Base-by-base conservation (phyloP, 2,113 vertebrate genomes). In the Oryzias javanicus region DNA sequence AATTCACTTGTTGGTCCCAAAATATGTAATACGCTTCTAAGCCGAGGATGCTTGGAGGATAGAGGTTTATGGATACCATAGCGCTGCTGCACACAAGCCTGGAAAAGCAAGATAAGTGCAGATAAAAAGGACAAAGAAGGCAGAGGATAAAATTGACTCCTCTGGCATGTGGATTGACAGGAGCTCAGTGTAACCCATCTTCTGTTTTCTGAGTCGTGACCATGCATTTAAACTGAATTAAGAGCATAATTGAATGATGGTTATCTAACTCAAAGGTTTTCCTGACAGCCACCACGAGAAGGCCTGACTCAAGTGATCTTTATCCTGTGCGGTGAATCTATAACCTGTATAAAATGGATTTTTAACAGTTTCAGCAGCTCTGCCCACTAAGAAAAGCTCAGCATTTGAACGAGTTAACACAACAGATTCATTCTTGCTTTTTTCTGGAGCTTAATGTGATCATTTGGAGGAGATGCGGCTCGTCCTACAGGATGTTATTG, bases 301-400 rank as follows among this genome's bases (percentile, higher is more conserved):
- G 27, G 71, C 61, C 70, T 84, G 59, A 83, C 70, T 84, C 70
- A 70, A 35, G 25, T 66, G 60, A 79, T 80, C 71, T 74, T 72
- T 72, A 25, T 75, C 54, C 13, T 74, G 55, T 46, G 54, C 72
- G 42, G 49, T 44, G 65, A 62, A 68, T 69, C 51, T 40, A 42
- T 78, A 75, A 73, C 59, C 70, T 66, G 49, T 45, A 18, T 1
- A 15, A 40, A 61, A 64, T 59, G 50, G 55, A 73, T 78, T 61
- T 72, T 48, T 70, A 24, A 54, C 27, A 52, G 22, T 0, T 35
- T 35, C 35, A 35, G 35, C 10, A 35, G 8, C 19, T 50, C 20
- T 60, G 64, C 62, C 59, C 42, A 22, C 19, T 35, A 8, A 10
- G 47, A 49, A 55, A 64, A 46, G 49, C 57, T 49, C 14, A 67